These are phyloP conservation scores for Aegotheles bennettii DNA, from an alignment of 2,113 vertebrate species.

Conservation along the genomic window DNA sequence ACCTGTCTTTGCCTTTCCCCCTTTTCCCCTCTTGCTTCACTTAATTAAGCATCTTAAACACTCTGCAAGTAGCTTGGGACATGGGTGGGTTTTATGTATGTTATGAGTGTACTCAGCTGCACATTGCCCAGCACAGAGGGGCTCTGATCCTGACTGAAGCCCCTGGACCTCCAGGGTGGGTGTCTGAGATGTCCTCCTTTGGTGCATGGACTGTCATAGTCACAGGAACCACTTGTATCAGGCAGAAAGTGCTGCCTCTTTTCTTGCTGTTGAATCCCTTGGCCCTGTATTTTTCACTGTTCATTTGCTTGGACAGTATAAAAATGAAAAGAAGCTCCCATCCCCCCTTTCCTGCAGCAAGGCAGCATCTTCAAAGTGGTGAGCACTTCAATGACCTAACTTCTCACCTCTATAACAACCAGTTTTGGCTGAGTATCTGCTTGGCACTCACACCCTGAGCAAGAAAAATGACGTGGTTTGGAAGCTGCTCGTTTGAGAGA, in stretches of 20 bases:
- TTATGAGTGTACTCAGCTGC: neutral
- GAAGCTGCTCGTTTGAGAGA: neutral
- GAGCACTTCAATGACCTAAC: neutral
- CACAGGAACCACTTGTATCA: neutral
- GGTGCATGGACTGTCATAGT: accelerated
- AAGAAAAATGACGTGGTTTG: neutral
- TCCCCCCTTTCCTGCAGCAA: neutral
- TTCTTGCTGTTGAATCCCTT: neutral
- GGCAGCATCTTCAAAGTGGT: neutral
- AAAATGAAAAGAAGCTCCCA: neutral
- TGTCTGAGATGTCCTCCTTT: neutral
- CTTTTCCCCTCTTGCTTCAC: neutral
- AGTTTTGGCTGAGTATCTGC: neutral
- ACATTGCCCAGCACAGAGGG: neutral
- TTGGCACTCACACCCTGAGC: neutral
- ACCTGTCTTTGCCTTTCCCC: neutral
- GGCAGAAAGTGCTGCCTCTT: neutral
- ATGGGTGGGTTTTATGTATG: neutral
- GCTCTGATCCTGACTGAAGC: neutral
- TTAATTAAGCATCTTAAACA: neutral
- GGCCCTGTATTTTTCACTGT: neutral
- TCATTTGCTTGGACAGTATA: neutral
- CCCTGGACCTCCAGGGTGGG: no score
- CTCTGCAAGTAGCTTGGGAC: no score
- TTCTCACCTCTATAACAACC: neutral